Base-by-base conservation (phyloP, 2,888 invertebrate species). In the Laothoe populi region DNA sequence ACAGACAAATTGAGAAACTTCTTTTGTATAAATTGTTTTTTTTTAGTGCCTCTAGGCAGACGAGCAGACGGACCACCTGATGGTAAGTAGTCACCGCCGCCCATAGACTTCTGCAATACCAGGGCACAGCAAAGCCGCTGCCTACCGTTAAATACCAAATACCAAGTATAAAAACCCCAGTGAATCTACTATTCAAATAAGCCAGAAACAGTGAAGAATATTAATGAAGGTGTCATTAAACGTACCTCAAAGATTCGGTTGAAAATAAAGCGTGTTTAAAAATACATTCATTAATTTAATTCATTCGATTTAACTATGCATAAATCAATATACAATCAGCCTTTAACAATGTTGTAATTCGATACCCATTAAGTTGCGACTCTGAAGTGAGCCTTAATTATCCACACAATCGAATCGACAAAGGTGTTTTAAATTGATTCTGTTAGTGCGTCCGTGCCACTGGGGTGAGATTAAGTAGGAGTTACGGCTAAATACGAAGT, bases 341-440 rank as follows among this genome's bases (percentile, higher is more conserved):
- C 67, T 64, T 67, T 69, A 72, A 75, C 72, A 74, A 70, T 68
- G 69, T 59, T 67, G 74, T 77, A 74, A 80, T 75, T 78, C 68
- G 67, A 77, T 75, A 71, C 63, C 72, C 73, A 74, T 81, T 76
- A 77, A 78, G 73, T 65, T 61, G 65, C 57, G 64, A 64, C 66
- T 70, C 66, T 66, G 67, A 63, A 65, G 65, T 67, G 67, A 64
- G 64, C 73, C 64, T 67, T 74, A 71, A 80, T 81, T 79, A 80
- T 73, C 70, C 67, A 62, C 65, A 72, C 68, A 76, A 73, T 73
- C 71, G 69, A 70, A 70, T 67, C 67, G 66, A 73, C 71, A 71
- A 70, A 74, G 68, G 70, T 71, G 75, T 75, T 78, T 74, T 70
- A 71, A 77, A 75, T 74, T 66, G 68, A 69, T 68, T 73, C 61